Evolutionary conservation across 35 echinoderm and acorn worm genomes (phyloP).

Genomic region (Strongylocentrotus purpuratus): DNA sequence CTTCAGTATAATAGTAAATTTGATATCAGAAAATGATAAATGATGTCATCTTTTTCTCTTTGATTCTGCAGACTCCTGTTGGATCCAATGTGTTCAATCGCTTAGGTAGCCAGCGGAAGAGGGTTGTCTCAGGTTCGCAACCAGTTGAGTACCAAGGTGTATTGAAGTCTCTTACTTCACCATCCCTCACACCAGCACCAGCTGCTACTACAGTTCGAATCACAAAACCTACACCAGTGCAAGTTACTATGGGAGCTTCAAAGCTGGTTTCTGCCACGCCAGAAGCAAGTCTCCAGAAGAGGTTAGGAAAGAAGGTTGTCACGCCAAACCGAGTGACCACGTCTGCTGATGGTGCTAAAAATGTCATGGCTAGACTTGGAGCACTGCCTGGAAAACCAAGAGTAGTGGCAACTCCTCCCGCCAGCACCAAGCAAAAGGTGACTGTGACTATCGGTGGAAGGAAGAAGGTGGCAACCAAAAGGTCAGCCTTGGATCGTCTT

Average conservation of each 20-base stretch:
- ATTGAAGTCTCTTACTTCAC: slow-evolving; percentile 31
- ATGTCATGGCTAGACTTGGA: slow-evolving; percentile 16
- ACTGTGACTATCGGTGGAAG: slow-evolving; percentile 25
- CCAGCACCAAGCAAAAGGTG: slow-evolving; percentile 23
- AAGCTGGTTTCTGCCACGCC: neutral
- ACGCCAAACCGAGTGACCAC: neutral
- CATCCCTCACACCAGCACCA: neutral
- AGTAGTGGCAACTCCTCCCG: neutral
- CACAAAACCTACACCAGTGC: slow-evolving; percentile 24
- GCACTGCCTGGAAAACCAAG: neutral
- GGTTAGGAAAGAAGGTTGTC: neutral
- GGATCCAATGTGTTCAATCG: slow-evolving; percentile 58
- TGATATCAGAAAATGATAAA: too few relatives aligned
- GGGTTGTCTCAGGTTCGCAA: neutral
- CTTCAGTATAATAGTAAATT: too few relatives aligned
- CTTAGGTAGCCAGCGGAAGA: slow-evolving; percentile 53
- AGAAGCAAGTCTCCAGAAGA: neutral
- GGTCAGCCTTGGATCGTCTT: slow-evolving; percentile 45
- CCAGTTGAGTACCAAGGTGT: slow-evolving; percentile 63
- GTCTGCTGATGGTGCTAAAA: neutral
- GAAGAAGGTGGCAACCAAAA: slow-evolving; percentile 10
- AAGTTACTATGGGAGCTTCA: slow-evolving; percentile 18
- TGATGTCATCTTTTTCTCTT: neutral
- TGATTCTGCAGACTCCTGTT: neutral
- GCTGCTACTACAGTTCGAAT: neutral